Percentiles rank a stretch among this genome's conserved stretches.
Conservation (phyloP, 2,113 vertebrate genomes). For the Prunella fulvescens region DNA sequence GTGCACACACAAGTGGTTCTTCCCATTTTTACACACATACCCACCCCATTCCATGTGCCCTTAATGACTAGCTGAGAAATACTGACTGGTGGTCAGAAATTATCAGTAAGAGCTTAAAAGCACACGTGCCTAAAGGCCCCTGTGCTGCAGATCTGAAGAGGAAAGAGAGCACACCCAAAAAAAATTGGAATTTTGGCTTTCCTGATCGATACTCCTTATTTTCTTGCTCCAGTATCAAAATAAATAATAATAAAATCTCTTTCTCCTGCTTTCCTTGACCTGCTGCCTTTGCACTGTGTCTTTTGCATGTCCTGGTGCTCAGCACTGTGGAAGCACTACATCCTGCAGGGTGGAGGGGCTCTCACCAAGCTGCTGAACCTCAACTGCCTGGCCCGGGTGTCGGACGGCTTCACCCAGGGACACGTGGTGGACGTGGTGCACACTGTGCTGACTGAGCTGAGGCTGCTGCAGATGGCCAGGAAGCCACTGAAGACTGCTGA, state of each 20-base stretch:
- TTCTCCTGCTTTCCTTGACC: neutral
- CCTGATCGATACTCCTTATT: neutral
- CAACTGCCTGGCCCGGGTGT: slow-evolving; percentile 78
- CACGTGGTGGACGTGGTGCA: slow-evolving; percentile 61
- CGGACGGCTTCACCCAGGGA: slow-evolving; percentile 82
- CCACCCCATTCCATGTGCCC: neutral
- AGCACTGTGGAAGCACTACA: slow-evolving; percentile 81
- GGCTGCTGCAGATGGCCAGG: slow-evolving; percentile 63
- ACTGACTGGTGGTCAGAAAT: neutral
- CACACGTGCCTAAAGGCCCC: neutral
- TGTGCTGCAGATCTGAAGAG: neutral
- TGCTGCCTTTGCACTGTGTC: neutral
- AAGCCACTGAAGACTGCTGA: slow-evolving; percentile 72
- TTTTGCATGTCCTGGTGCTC: neutral
- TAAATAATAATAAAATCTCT: too few relatives aligned
- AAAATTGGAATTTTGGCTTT: neutral
- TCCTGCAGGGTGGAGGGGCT: slow-evolving; percentile 52
- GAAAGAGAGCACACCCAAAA: neutral
- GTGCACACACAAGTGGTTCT: neutral
- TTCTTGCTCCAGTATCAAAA: neutral
- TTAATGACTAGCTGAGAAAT: neutral
- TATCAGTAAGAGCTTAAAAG: neutral
- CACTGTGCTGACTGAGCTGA: slow-evolving; percentile 67
- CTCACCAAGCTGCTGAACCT: slow-evolving; percentile 66
- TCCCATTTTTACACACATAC: neutral